Evolutionary conservation across 1,140 invertebrate genomes (phyloP).

Genomic region (Marisa cornuarietis): DNA sequence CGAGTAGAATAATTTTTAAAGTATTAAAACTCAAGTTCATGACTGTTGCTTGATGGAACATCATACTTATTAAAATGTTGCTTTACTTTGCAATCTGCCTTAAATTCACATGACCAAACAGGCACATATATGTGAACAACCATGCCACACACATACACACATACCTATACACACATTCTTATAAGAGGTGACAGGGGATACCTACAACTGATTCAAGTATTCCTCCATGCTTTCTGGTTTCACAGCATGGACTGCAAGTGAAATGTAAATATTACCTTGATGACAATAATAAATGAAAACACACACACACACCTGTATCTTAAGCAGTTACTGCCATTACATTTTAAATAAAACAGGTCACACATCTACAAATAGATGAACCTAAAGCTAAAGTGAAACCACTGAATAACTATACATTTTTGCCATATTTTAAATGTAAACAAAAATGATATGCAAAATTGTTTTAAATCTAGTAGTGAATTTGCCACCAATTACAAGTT

Average conservation of each 20-base stretch:
- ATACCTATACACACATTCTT: neutral
- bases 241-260: conserved; percentile 81
- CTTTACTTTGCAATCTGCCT: neutral
- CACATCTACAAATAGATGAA: conserved; percentile 2
- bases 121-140: neutral
- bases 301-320: neutral
- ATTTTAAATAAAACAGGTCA: too few species aligned
- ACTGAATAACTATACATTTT: conserved; percentile 6
- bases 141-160: neutral
- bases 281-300: neutral
- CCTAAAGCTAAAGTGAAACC: conserved; percentile 1
- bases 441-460: neutral
- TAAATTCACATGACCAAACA: neutral
- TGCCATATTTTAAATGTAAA: neutral
- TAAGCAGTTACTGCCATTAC: too few species aligned
- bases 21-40: neutral
- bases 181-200: conserved; percentile 45
- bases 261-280: conserved; percentile 6
- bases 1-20: neutral
- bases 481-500: too few species aligned
- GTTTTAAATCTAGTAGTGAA: too few species aligned
- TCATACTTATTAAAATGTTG: neutral
- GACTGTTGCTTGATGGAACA: neutral
- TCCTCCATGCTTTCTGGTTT: conserved; percentile 85
- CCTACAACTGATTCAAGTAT: conserved; percentile 92